Base-by-base conservation (phyloP, 92 coral and sea anemone genomes). In the Montipora capitata region DNA sequence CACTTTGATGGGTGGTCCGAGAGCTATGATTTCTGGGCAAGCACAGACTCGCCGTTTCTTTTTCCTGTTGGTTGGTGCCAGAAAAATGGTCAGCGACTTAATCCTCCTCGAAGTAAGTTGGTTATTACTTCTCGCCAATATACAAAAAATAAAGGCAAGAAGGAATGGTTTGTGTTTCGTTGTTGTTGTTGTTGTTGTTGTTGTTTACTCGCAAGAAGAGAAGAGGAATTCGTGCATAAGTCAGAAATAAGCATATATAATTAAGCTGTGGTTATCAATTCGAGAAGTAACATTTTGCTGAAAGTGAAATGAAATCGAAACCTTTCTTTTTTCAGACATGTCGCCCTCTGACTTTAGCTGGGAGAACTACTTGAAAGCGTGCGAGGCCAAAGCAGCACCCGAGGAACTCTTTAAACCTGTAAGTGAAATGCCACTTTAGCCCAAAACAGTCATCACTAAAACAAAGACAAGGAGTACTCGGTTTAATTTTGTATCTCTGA, bases 1-100 rank as follows among this genome's bases (percentile, higher is more conserved):
- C 99, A 97, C 85, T 97, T 97, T 73, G 99, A 97, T 51, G 99
- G 99, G 45, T 97, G 99, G 99, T 97, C 99, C 4, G 99, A 97
- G 85, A 97, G 99, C 84, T 97, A 97, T 43, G 99, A 97, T 68
- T 97, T 97, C 77, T 97, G 99, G 99, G 95, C 98, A 58, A 96
- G 96, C 71, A 92, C 96, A 4, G 96, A 97, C 77, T 97, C 98
- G 8, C 99, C 98, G 15, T 92, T 94, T 40, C 81, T 97, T 65
- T 97, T 91, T 78, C 99, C 95, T 40, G 94, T 97, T 44, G 98
- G 98, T 71, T 97, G 99, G 99, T 97, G 98, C 82, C 92, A 88
- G 65, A 96, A 88, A 76, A 87, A 96, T 64, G 96, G 93, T 1
- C 99, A 96, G 89, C 91, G 73, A 2, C 85, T 97, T 14, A 93